Base-by-base conservation (phyloP, 1,140 invertebrate genomes). In the Hydropsyche tenuis region DNA sequence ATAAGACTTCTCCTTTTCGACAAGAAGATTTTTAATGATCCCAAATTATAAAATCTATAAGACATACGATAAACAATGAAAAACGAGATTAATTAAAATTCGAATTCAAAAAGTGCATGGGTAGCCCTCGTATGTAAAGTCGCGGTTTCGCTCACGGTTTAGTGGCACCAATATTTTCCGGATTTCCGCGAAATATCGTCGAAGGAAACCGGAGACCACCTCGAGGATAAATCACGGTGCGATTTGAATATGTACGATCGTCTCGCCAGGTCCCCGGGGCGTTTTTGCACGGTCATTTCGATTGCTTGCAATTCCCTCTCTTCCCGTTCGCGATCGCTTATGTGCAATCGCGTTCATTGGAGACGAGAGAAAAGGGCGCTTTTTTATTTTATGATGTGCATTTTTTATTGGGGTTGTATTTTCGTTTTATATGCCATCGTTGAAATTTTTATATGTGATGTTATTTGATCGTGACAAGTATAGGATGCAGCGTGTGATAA, bases 161-260 rank as follows among this genome's bases (percentile, higher is more conserved):
- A 46, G 53, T 56, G 48, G 69, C 48, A 71, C 43, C 69, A 75
- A 75, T 75, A 75, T 75, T 75, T 75, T 71, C 69, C 69, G 73
- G 73, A 75, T 75, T 70, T 75, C 69, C 69, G 30, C 30, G 9
- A 37, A 37, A 37, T 37, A 37, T 37, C 30, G 9, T 9, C 30
- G 66, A 1, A 18, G 11, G 73, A 22, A 75, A 53, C 18, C 69
- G 60, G 68, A 66, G 63, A 48, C 46, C 42, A 46, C 30, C 30
- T 4, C 30, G 30, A 37, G 70, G 48, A 37, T 71, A 75, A 75
- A 75, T 75, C 73, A 75, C 63, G 71, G 42, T 9, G 48, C 45
- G 66, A 69, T 69, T 69, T 51, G 66, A 69, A 69, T 69, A 42
- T 18, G 45, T 18, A 69, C 30, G 30, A 37, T 37, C 30, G 30